Percentiles rank a stretch among this genome's conserved stretches.
Evolutionary conservation across 2,888 invertebrate genomes (phyloP).

Genomic region (Trilocha varians): DNA sequence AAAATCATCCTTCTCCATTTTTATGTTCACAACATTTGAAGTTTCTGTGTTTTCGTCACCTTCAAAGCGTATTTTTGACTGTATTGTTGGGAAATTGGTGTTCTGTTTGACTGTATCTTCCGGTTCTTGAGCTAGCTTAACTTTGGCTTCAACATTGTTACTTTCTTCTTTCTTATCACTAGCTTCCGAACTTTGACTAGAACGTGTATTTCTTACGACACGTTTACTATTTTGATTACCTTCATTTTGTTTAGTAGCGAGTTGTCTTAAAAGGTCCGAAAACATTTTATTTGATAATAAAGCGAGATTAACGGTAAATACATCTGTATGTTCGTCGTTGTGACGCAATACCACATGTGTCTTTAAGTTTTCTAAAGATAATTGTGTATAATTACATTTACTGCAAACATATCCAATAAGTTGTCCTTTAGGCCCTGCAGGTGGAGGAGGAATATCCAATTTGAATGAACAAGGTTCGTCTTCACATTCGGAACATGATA

Average conservation of each 20-base stretch:
- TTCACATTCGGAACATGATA: slow-evolving; percentile 75
- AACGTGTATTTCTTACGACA: slow-evolving; percentile 33
- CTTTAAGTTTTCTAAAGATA: slow-evolving; percentile 73
- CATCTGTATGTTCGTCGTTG: slow-evolving; percentile 56
- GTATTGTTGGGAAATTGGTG: slow-evolving; percentile 15
- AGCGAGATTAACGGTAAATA: slow-evolving; percentile 53
- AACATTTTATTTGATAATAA: slow-evolving; percentile 37
- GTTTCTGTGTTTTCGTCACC: not conserved
- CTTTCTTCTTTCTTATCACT: not conserved
- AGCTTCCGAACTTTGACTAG: slow-evolving; percentile 24
- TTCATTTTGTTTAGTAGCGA: slow-evolving; percentile 3
- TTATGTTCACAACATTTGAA: slow-evolving; percentile 2
- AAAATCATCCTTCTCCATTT: not conserved
- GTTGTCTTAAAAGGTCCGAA: slow-evolving; percentile 21
- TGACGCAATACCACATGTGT: slow-evolving; percentile 76
- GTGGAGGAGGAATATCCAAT: slow-evolving; percentile 56
- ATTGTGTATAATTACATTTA: slow-evolving; percentile 82
- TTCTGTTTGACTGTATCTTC: not conserved
- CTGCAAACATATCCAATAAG: slow-evolving; percentile 78
- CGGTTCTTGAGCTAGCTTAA: not conserved
- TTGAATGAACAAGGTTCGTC: slow-evolving; percentile 40
- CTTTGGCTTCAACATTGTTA: not conserved
- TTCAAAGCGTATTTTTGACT: slow-evolving; percentile 34
- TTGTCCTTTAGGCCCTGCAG: slow-evolving; percentile 46
- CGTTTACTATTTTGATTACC: slow-evolving; percentile 4